Conservation (phyloP, 2,113 vertebrate species). For the Zosterops pallidus region DNA sequence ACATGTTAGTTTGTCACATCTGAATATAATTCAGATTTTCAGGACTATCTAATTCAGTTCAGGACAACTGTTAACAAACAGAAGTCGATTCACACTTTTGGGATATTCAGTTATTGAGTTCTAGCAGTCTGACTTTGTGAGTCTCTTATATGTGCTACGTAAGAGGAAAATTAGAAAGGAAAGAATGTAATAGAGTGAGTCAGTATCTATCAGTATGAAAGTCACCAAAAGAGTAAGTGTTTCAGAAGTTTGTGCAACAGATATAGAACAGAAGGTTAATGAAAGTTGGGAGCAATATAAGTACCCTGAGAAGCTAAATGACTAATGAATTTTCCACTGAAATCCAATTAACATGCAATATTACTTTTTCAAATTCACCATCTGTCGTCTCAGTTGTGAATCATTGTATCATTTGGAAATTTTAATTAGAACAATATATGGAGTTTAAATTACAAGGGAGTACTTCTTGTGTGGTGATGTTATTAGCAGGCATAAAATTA, state of each 20-base stretch:
- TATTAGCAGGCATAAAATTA: not conserved
- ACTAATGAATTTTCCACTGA: not conserved
- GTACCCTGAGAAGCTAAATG: not conserved
- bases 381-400: not conserved
- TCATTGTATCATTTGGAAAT: not conserved
- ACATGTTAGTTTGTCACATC: not conserved
- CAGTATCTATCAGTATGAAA: not conserved
- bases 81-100: not conserved
- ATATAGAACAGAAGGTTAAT: slow-evolving; percentile 19
- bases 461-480: not conserved
- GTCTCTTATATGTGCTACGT: not conserved
- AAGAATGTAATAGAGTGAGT: not conserved
- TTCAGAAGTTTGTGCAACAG: not conserved
- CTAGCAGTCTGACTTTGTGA: not conserved
- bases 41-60: not conserved
- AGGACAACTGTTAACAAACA: not conserved
- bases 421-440: not conserved
- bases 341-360: not conserved
- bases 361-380: not conserved
- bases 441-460: not conserved
- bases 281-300: not conserved
- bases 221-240: not conserved
- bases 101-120: not conserved
- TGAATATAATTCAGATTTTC: not conserved
- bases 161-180: not conserved